phyloP scores from a whole-genome alignment of 2,113 vertebrate genomes.

The Syngnathus floridae region DNA sequence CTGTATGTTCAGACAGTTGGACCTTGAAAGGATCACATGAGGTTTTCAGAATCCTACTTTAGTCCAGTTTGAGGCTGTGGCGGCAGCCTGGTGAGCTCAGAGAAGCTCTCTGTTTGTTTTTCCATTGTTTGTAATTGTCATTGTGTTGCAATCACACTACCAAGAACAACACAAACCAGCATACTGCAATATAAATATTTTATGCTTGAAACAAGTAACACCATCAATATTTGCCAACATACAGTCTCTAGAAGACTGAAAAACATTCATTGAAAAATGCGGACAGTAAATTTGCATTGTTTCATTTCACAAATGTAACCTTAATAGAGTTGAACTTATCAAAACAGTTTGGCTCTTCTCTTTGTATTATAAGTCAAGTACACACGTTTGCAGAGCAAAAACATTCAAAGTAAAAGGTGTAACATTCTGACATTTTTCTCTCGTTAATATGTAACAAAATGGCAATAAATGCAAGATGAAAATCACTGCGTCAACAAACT shows the following conservation, averaged over 20 bases:
- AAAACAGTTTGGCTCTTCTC: neutral
- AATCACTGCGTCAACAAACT: too few species aligned
- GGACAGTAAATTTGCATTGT: neutral
- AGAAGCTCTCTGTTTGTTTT: neutral
- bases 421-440: neutral
- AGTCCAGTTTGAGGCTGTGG: slow-evolving; percentile 3
- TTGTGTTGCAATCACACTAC: slow-evolving; percentile 7
- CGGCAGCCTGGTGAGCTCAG: neutral
- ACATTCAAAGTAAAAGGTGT: neutral
- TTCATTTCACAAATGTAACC: neutral
- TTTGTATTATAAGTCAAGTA: neutral
- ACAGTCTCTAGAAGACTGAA: slow-evolving; percentile 2
- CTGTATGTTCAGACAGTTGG: neutral
- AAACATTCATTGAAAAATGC: neutral
- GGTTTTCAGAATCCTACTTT: slow-evolving; percentile 2
- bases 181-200: slow-evolving; percentile 31
- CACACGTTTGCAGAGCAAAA: neutral
- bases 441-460: neutral
- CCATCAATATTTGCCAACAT: slow-evolving; percentile 35
- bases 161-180: slow-evolving; percentile 12
- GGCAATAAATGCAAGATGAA: too few species aligned
- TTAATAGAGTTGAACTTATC: neutral
- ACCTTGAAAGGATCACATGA: slow-evolving; percentile 3
- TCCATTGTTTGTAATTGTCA: neutral
- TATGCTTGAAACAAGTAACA: slow-evolving; percentile 37